These are phyloP conservation scores for Nomada ferruginata DNA, from an alignment of 2,888 invertebrate species.

Conservation along the genomic window DNA sequence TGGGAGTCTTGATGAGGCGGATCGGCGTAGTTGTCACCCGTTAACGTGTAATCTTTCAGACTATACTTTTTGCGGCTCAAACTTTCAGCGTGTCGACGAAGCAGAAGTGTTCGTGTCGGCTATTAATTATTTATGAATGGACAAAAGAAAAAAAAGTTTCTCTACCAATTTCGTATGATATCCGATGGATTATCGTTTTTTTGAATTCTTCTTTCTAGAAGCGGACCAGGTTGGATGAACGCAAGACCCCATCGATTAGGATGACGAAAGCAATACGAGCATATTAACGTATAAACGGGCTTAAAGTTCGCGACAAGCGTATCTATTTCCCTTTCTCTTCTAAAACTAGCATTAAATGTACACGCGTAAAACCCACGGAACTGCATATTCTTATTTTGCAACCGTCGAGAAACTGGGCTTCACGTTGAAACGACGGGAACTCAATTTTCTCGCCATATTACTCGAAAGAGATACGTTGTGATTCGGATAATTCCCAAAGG, in stretches of 20 bases:
- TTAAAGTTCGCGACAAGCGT: slow-evolving; percentile 43
- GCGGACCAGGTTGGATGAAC: slow-evolving; percentile 80
- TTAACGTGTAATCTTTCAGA: slow-evolving; percentile 31
- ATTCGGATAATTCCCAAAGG: too few species aligned
- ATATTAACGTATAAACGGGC: slow-evolving; percentile 58
- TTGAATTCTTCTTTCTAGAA: slow-evolving; percentile 80
- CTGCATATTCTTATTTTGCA: slow-evolving; percentile 25
- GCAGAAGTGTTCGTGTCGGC: background rate
- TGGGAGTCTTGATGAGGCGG: slow-evolving; percentile 84
- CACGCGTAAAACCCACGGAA: slow-evolving; percentile 50
- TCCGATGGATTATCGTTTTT: slow-evolving; percentile 70
- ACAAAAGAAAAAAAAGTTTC: slow-evolving; percentile 36
- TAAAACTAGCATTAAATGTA: slow-evolving; percentile 66
- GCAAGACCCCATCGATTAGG: slow-evolving; percentile 69
- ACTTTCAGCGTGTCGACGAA: background rate
- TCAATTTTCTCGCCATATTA: slow-evolving; percentile 42
- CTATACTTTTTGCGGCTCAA: background rate
- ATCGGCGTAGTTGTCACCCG: slow-evolving; percentile 12
- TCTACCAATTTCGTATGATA: slow-evolving; percentile 6
- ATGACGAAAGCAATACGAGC: slow-evolving; percentile 73
- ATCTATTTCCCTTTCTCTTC: slow-evolving; percentile 57
- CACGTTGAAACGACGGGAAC: slow-evolving; percentile 31
- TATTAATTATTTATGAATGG: slow-evolving; percentile 79
- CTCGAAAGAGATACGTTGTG: background rate
- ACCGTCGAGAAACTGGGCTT: background rate